Percentiles rank a stretch among this genome's conserved stretches.
Evolutionary conservation across 2,888 invertebrate species (phyloP).

Genomic region (Nymphalis polychloros): DNA sequence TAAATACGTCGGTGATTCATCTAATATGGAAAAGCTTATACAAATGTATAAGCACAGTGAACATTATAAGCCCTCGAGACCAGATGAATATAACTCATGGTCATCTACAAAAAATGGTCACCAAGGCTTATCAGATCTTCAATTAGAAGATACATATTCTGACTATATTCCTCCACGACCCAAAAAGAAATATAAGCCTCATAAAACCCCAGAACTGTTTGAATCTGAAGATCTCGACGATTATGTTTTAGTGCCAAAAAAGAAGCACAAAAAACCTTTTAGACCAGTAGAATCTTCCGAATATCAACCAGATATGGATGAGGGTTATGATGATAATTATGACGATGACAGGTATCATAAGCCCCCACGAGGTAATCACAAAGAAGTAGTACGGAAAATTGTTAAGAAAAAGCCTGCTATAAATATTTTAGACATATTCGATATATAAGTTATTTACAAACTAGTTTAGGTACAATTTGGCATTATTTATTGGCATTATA

Average conservation of each 20-base stretch:
- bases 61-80: constrained; percentile 55
- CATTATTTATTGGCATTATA: constrained; percentile 20
- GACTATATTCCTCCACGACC: constrained; percentile 62
- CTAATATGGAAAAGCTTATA: constrained; percentile 59
- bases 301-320: constrained; percentile 58
- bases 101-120: constrained; percentile 51
- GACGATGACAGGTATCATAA: constrained; percentile 57
- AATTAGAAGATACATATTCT: constrained; percentile 56
- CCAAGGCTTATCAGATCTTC: constrained; percentile 56
- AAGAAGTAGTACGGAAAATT: constrained; percentile 67
- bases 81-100: constrained; percentile 53
- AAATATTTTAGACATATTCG: constrained; percentile 72
- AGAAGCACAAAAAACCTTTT: constrained; percentile 63
- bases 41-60: constrained; percentile 52
- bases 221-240: constrained; percentile 64
- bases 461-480: constrained; percentile 49
- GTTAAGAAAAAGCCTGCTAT: constrained; percentile 68
- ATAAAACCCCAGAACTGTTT: constrained; percentile 57
- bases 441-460: constrained; percentile 69
- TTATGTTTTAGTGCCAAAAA: constrained; percentile 70
- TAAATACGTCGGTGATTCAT: constrained; percentile 57
- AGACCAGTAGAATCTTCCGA: constrained; percentile 57
- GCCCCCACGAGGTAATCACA: constrained; percentile 52
- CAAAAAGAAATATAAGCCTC: constrained; percentile 64
- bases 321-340: constrained; percentile 62